Evolutionary conservation across 2,113 vertebrate species (phyloP).

Genomic region (Chaetodon auriga): DNA sequence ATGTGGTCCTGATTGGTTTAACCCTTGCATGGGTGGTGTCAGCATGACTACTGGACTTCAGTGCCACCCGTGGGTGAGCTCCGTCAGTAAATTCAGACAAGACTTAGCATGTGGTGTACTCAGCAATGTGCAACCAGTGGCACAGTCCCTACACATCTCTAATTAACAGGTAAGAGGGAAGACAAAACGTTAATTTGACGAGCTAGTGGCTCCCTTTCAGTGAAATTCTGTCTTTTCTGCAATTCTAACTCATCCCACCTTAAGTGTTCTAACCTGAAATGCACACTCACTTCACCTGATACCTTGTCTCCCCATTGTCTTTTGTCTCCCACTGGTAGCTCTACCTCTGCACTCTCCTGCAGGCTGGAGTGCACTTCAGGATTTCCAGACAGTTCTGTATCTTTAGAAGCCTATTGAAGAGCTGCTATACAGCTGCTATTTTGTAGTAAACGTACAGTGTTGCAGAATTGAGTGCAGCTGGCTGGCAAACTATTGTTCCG

Average conservation of each 20-base stretch:
- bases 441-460: conserved; percentile 38
- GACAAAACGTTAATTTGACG: conserved; percentile 6
- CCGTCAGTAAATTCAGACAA: neutral
- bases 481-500: conserved; percentile 41
- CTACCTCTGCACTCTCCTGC: conserved; percentile 12
- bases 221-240: neutral
- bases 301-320: conserved; percentile 21
- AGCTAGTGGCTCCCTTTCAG: conserved; percentile 21
- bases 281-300: conserved; percentile 15
- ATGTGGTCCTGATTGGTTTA: conserved; percentile 55
- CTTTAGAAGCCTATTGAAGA: conserved; percentile 24
- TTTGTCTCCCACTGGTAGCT: neutral
- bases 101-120: neutral
- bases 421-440: conserved; percentile 42
- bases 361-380: conserved; percentile 46
- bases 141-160: neutral
- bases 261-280: conserved; percentile 32
- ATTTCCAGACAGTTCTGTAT: conserved; percentile 30
- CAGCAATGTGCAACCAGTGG: neutral
- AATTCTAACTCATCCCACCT: neutral
- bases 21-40: conserved; percentile 26
- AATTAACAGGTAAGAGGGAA: conserved; percentile 1
- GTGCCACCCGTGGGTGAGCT: conserved; percentile 10
- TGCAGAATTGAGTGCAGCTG: conserved; percentile 44
- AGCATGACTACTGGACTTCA: conserved; percentile 15